These are phyloP conservation scores for Hypsibius dujardini DNA, from an alignment of 1,140 invertebrate species.

Conservation along the genomic window DNA sequence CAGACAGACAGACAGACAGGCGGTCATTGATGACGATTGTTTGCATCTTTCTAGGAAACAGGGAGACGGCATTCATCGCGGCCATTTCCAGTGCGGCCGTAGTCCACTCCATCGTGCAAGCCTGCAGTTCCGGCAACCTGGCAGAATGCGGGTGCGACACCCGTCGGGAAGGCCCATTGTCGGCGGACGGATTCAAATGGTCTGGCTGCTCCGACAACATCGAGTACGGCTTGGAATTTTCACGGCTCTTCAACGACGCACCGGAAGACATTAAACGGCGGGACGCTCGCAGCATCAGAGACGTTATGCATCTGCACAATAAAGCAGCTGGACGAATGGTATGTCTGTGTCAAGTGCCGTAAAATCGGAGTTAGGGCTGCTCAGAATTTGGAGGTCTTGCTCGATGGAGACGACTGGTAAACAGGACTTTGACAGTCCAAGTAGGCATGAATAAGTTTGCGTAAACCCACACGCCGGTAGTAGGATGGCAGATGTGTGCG, in stretches of 20 bases:
- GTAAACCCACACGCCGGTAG: too few relatives aligned
- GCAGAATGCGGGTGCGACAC: constrained; percentile 48
- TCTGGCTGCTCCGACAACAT: constrained; percentile 47
- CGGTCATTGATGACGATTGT: background rate
- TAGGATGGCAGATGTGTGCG: too few relatives aligned
- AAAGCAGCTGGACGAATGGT: constrained; percentile 47
- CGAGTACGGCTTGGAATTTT: constrained; percentile 41
- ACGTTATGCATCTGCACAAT: constrained; percentile 48
- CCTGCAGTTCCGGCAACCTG: constrained; percentile 46
- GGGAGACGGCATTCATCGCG: constrained; percentile 49
- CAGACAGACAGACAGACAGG: background rate
- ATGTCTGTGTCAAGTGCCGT: constrained; percentile 26
- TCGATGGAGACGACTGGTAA: constrained; percentile 11
- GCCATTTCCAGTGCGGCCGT: constrained; percentile 48
- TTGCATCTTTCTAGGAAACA: constrained; percentile 38
- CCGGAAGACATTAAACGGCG: constrained; percentile 35
- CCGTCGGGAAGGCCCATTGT: constrained; percentile 35
- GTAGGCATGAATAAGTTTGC: too few relatives aligned
- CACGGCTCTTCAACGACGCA: constrained; percentile 44
- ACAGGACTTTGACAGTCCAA: too few relatives aligned
- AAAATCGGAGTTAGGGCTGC: constrained; percentile 9
- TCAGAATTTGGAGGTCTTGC: background rate
- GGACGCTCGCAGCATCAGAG: constrained; percentile 33
- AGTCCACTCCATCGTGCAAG: constrained; percentile 45
- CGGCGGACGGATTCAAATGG: constrained; percentile 47